Percentiles rank a stretch among this genome's conserved stretches.
Conservation (phyloP, 2,113 vertebrate species). For the Spermophilus dauricus region DNA sequence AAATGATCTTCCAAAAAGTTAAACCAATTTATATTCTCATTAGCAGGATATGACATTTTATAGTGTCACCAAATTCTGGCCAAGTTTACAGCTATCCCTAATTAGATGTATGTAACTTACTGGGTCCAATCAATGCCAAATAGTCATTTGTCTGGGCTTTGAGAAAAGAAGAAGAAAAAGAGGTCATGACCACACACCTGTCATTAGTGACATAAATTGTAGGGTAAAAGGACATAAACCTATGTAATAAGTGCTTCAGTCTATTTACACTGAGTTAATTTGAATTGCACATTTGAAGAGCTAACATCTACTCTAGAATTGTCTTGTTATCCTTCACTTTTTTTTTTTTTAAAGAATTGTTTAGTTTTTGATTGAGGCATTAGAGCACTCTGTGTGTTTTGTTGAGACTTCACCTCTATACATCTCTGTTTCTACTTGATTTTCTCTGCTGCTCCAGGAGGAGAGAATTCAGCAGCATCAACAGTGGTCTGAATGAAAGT, state of each 20-base stretch:
- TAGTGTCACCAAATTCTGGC: constrained; percentile 2
- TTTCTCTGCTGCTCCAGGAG: background rate
- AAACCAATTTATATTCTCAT: constrained; percentile 49
- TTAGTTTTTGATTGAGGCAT: constrained; percentile 10
- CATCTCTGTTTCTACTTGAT: background rate
- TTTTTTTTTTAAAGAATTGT: background rate
- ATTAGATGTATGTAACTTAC: background rate
- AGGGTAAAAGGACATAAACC: background rate
- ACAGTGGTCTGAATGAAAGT: constrained; percentile 11
- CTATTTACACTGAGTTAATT: constrained; percentile 26
- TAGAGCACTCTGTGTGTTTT: background rate
- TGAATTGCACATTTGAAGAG: background rate
- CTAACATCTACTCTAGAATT: background rate
- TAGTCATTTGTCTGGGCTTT: constrained; percentile 34
- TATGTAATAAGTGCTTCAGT: constrained; percentile 37
- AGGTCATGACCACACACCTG: background rate
- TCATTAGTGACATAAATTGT: constrained; percentile 60
- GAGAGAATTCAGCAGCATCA: background rate
- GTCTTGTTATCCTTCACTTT: background rate
- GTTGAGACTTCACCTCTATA: background rate
- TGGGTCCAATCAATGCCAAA: background rate
- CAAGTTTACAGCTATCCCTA: constrained; percentile 51
- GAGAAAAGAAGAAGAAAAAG: constrained; percentile 42
- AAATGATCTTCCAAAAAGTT: constrained; percentile 25
- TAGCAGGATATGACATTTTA: constrained; percentile 20